Conservation (phyloP, 2,888 invertebrate species). For the Orchesella flavescens region DNA sequence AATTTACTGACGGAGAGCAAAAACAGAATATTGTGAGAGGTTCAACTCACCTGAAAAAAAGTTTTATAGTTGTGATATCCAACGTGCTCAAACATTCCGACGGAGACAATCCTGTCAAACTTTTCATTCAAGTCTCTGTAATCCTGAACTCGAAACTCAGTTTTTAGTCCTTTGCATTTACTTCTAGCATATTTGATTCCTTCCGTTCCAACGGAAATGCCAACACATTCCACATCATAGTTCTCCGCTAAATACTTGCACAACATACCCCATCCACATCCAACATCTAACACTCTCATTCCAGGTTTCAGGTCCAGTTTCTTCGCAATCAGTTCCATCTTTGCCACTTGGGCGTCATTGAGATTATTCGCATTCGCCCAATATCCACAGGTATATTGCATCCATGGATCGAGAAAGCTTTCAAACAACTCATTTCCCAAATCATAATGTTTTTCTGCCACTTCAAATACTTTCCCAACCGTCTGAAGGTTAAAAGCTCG, state of each 20-base stretch:
- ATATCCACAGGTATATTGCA: conserved; percentile 49
- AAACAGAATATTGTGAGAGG: no score
- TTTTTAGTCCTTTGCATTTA: conserved; percentile 23
- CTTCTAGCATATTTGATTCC: conserved; percentile 43
- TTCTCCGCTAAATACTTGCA: conserved; percentile 61
- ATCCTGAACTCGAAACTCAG: conserved; percentile 56
- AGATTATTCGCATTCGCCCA: conserved; percentile 49
- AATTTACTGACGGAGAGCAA: no score
- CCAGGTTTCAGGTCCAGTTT: conserved; percentile 54
- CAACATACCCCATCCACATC: conserved; percentile 56
- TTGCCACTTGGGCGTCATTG: conserved; percentile 50
- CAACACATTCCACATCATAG: conserved; percentile 56
- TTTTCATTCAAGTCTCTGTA: conserved; percentile 58
- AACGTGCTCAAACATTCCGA: conserved; percentile 11
- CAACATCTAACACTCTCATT: conserved; percentile 54
- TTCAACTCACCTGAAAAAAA: not conserved
- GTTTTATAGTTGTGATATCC: not conserved
- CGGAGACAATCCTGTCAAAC: conserved; percentile 60
- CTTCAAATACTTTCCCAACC: conserved; percentile 17
- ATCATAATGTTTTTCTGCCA: conserved; percentile 62
- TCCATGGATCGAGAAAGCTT: conserved; percentile 23
- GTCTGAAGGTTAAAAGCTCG: conserved; percentile 27
- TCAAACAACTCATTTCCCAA: conserved; percentile 49
- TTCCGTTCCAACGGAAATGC: conserved; percentile 56
- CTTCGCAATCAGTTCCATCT: conserved; percentile 54